These are phyloP conservation scores for Drosophila asahinai DNA, from an alignment of 1,140 invertebrate species.

Conservation along the genomic window DNA sequence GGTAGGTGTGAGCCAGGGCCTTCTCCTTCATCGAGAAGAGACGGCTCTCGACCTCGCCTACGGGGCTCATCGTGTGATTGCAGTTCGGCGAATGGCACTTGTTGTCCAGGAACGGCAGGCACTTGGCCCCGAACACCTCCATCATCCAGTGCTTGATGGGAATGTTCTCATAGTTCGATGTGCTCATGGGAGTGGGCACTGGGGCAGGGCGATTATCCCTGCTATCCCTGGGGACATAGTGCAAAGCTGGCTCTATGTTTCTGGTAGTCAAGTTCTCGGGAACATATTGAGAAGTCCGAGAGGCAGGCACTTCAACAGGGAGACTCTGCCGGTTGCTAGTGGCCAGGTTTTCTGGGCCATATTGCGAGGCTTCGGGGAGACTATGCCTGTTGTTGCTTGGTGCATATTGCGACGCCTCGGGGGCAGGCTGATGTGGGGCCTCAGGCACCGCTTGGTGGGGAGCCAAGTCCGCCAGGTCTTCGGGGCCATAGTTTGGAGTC, in stretches of 20 bases:
- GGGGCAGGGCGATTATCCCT: neutral
- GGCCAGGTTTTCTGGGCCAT: too few relatives aligned
- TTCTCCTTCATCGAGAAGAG: conserved; percentile 12
- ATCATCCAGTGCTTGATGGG: neutral
- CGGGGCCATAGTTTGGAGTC: neutral
- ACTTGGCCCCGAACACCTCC: conserved; percentile 49
- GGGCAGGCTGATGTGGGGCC: too few relatives aligned
- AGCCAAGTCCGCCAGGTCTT: neutral
- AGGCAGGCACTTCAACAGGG: too few relatives aligned
- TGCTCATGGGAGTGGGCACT: too few relatives aligned
- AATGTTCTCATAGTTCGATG: neutral
- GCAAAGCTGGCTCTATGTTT: neutral
- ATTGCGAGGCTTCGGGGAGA: neutral
- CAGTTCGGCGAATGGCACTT: conserved; percentile 25
- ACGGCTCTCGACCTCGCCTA: conserved; percentile 24
- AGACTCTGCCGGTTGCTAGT: too few relatives aligned
- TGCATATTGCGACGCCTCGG: too few relatives aligned
- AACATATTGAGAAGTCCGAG: neutral
- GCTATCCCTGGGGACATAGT: neutral
- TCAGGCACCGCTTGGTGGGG: too few relatives aligned
- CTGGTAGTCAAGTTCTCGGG: too few relatives aligned
- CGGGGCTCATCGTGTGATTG: conserved; percentile 29
- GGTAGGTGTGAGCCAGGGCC: conserved; percentile 16
- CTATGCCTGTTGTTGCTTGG: too few relatives aligned
- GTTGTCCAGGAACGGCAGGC: conserved; percentile 24